Percentiles rank a stretch among this genome's conserved stretches.
These are phyloP conservation scores for Stigmatopora nigra DNA, from an alignment of 2,113 vertebrate genomes.

Conservation along the genomic window DNA sequence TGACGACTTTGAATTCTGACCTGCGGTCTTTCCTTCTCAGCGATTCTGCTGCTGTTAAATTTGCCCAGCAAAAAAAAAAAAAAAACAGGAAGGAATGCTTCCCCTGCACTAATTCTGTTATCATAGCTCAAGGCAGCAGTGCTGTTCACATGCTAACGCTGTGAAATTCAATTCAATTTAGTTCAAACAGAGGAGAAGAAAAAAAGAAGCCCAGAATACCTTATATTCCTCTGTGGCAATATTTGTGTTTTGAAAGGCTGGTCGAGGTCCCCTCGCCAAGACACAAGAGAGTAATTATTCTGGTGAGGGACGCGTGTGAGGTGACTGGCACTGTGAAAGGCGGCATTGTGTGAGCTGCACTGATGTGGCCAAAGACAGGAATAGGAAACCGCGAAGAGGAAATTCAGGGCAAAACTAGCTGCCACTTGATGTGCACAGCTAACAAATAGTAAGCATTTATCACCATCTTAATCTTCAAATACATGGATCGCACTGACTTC, in stretches of 20 bases:
- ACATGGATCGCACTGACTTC: background rate
- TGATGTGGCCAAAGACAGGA: slow-evolving; percentile 56
- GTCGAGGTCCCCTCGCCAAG: slow-evolving; percentile 63
- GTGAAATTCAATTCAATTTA: slow-evolving; percentile 66
- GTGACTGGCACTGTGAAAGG: slow-evolving; percentile 66
- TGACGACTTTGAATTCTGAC: slow-evolving; percentile 33
- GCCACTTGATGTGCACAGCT: slow-evolving; percentile 7
- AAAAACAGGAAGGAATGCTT: slow-evolving; percentile 54
- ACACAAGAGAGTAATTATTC: slow-evolving; percentile 70
- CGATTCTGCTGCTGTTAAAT: slow-evolving; percentile 51
- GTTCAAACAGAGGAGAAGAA: slow-evolving; percentile 57
- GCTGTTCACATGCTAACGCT: slow-evolving; percentile 58
- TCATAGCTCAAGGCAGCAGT: slow-evolving; percentile 63
- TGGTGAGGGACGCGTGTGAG: slow-evolving; percentile 59
- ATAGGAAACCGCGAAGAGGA: slow-evolving; percentile 41
- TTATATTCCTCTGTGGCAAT: slow-evolving; percentile 72
- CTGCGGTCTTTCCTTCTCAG: slow-evolving; percentile 36
- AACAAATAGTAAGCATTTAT: background rate
- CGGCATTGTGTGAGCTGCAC: slow-evolving; percentile 67
- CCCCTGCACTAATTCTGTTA: slow-evolving; percentile 67
- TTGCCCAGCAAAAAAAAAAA: slow-evolving; percentile 49
- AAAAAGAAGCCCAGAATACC: slow-evolving; percentile 52
- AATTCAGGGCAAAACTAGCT: slow-evolving; percentile 33
- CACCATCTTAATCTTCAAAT: slow-evolving; percentile 2
- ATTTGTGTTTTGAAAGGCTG: slow-evolving; percentile 69